A percentile compares a stretch with the other conserved stretches of the same genome.
Conservation (phyloP, 2,888 invertebrate genomes). For the Ectemnius continuus region DNA sequence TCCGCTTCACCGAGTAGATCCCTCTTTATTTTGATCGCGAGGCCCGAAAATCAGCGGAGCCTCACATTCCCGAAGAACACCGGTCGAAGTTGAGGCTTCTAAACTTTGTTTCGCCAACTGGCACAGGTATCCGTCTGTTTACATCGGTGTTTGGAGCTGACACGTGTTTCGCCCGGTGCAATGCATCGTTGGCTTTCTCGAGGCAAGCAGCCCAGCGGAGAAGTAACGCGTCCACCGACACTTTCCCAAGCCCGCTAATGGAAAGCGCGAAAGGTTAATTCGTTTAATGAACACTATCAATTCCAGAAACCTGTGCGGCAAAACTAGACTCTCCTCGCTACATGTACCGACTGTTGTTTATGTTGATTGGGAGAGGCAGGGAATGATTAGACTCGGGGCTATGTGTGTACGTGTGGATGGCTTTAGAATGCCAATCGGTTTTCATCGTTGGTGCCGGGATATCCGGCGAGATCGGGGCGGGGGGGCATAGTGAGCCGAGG, state of each 20-base stretch:
- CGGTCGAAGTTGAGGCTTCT: background rate
- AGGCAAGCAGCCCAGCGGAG: background rate
- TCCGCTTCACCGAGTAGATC: constrained; percentile 38
- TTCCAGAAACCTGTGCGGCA: background rate
- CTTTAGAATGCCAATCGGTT: too few species aligned
- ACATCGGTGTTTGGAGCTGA: background rate
- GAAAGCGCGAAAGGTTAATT: constrained; percentile 10
- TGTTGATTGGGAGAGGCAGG: too few species aligned
- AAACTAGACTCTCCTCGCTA: background rate
- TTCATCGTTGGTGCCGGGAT: too few species aligned
- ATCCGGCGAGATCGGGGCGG: too few species aligned
- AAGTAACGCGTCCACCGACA: background rate
- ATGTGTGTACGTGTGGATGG: too few species aligned
- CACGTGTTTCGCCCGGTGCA: background rate
- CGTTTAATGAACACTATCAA: constrained; percentile 5
- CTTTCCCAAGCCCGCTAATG: constrained; percentile 16
- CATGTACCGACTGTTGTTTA: background rate
- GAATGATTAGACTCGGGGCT: too few species aligned
- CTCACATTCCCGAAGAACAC: too few species aligned
- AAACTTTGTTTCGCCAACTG: background rate
- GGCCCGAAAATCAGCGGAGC: too few species aligned
- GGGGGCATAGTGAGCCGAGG: too few species aligned
- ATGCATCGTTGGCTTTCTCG: background rate
- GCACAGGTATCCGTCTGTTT: background rate
- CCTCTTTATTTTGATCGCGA: constrained; percentile 1